Base-by-base conservation (phyloP, 2,888 invertebrate species). In the Malthinus seriepunctatus region DNA sequence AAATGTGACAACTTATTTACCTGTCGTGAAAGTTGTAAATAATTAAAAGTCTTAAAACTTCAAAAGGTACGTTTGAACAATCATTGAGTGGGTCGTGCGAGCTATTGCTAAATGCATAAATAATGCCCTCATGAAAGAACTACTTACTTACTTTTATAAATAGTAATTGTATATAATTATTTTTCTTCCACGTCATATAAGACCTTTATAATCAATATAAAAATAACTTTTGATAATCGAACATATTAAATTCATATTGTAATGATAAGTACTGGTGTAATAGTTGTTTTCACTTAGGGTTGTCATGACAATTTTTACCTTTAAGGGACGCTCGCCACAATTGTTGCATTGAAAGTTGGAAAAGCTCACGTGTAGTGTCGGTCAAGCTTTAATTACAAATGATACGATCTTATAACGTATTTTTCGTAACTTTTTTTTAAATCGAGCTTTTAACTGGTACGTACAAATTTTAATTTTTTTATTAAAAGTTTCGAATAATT, bases 221-320 rank as follows among this genome's bases (percentile, higher is more conserved):
- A 59, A 57, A 53, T 44, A 53, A 59, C 37, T 49, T 54, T 59
- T 59, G 59, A 53, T 59, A 39, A n/a, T 11, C n/a, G 6, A 32
- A 32, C 42, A 32, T 33, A 35, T 53, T 42, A 14, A 33, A 8
- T 23, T 32, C 31, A 32, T 35, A 44, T 37, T 34, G 8, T 14
- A 7, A 52, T 48, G 42, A 34, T 46, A 31, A 14, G 6, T 39
- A 32, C 32, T 46, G n/a, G 23, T n/a, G 44, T 54, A 49, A 55
- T 57, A 55, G 56, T 63, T 54, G 50, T 52, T 61, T 46, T 52
- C 54, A 54, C 44, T 56, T 51, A 10, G 15, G 44, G 63, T 62
- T 52, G 61, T 54, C 63, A 63, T 63, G 56, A 61, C 33, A 51
- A 63, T 54, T 47, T 38, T 39, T 12, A 14, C 54, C 58, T 63